Conservation (phyloP, 2,888 invertebrate species). For the Caenorhabditis sp. region DNA sequence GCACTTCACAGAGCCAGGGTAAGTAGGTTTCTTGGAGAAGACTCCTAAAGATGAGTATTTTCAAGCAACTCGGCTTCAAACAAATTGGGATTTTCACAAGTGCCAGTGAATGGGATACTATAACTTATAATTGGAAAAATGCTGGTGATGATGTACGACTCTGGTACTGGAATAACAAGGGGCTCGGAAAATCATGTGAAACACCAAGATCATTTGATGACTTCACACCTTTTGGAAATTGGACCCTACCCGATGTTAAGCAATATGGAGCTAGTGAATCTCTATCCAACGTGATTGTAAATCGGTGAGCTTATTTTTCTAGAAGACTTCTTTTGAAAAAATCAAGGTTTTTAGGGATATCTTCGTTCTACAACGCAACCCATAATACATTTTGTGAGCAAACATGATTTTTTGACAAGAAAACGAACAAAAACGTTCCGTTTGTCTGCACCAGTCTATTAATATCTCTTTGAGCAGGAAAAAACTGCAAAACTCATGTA, state of each 20-base stretch:
- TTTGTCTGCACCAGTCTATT: too few species aligned
- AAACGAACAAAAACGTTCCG: too few species aligned
- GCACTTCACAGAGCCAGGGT: not conserved
- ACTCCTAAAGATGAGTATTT: not conserved
- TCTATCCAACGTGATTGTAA: constrained; percentile 31
- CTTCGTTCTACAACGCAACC: not conserved
- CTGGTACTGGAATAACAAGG: constrained; percentile 48
- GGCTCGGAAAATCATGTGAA: constrained; percentile 38
- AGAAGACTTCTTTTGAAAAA: not conserved
- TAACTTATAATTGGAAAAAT: constrained; percentile 36
- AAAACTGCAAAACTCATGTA: too few species aligned
- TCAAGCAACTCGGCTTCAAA: not conserved
- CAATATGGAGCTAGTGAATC: constrained; percentile 38
- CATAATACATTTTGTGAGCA: too few species aligned
- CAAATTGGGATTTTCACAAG: constrained; percentile 43
- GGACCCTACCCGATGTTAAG: constrained; percentile 31
- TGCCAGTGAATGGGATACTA: constrained; percentile 42
- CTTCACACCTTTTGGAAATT: constrained; percentile 40
- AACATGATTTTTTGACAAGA: too few species aligned
- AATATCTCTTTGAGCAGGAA: too few species aligned
- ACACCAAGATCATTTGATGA: constrained; percentile 41
- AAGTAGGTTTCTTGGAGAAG: not conserved
- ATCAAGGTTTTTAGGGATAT: not conserved
- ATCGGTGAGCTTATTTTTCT: constrained; percentile 10
- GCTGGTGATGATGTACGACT: constrained; percentile 28